Evolutionary conservation across 2,888 invertebrate genomes (phyloP).

Genomic region (Lochmaea crataegi): DNA sequence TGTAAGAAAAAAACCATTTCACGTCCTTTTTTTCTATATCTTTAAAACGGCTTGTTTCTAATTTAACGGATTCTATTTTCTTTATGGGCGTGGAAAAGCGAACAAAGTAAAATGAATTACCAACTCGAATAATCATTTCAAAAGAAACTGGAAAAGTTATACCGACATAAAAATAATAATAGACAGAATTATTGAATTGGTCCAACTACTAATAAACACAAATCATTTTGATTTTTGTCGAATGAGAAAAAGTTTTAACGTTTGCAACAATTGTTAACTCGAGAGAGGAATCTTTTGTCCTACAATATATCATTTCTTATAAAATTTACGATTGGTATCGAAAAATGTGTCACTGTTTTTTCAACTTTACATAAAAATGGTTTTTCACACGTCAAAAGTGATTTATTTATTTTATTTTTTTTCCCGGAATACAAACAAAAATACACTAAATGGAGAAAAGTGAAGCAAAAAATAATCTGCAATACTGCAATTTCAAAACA

Average conservation of each 20-base stretch:
- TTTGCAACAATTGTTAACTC: not conserved
- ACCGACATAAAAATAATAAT: slow-evolving; percentile 6
- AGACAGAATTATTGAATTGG: slow-evolving; percentile 9
- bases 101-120: slow-evolving; percentile 4
- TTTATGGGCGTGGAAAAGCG: not conserved
- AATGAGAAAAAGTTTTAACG: not conserved
- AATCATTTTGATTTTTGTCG: not conserved
- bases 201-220: slow-evolving; percentile 5
- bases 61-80: slow-evolving; percentile 4
- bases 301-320: not conserved
- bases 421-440: no score
- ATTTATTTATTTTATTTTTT: no score
- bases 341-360: no score
- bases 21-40: slow-evolving; percentile 8
- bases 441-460: no score
- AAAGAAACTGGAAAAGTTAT: slow-evolving; percentile 13
- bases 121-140: slow-evolving; percentile 3
- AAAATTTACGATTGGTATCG: no score
- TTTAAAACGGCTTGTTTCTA: slow-evolving; percentile 1
- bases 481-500: no score
- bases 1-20: slow-evolving; percentile 12
- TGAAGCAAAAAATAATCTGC: no score
- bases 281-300: not conserved
- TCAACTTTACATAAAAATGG: no score
- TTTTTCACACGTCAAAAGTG: no score